Evolutionary conservation across 2,797 vertebrate genomes (phyloP).

Genomic region (Dendrocincla fuliginosa): DNA sequence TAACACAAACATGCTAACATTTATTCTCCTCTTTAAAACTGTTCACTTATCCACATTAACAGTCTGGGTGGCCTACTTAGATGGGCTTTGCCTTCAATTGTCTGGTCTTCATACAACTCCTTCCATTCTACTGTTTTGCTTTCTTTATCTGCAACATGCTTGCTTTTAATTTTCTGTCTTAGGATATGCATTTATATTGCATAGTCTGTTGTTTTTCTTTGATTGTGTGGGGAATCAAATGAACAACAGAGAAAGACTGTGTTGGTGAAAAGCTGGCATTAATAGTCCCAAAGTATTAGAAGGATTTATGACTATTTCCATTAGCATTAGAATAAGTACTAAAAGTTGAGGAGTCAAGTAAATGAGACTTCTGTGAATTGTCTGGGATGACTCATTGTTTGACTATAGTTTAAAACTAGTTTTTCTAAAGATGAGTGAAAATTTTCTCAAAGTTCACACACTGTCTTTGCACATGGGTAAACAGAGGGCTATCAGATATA

Average conservation of each 20-base stretch:
- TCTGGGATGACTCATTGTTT: background rate
- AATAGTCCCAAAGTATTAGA: background rate
- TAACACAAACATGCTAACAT: constrained; percentile 28
- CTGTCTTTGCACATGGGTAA: background rate
- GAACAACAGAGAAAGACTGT: background rate
- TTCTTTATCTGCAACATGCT: background rate
- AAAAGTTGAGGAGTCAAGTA: background rate
- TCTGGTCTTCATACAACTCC: background rate
- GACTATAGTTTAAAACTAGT: background rate
- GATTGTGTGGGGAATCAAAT: background rate
- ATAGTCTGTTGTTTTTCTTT: background rate
- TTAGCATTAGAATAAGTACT: background rate
- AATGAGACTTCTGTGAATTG: background rate
- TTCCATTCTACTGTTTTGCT: background rate
- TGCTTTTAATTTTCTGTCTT: background rate
- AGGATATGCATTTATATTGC: background rate
- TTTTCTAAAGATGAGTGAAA: background rate
- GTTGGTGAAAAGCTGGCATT: background rate
- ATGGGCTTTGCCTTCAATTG: background rate
- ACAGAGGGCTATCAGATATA: background rate
- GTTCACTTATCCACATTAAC: background rate
- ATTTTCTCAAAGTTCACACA: background rate
- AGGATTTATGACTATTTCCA: background rate
- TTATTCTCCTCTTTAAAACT: background rate
- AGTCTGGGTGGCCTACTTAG: constrained; percentile 23